phyloP scores from a whole-genome alignment of 1,140 invertebrate species.

The Cherax quadricarinatus region DNA sequence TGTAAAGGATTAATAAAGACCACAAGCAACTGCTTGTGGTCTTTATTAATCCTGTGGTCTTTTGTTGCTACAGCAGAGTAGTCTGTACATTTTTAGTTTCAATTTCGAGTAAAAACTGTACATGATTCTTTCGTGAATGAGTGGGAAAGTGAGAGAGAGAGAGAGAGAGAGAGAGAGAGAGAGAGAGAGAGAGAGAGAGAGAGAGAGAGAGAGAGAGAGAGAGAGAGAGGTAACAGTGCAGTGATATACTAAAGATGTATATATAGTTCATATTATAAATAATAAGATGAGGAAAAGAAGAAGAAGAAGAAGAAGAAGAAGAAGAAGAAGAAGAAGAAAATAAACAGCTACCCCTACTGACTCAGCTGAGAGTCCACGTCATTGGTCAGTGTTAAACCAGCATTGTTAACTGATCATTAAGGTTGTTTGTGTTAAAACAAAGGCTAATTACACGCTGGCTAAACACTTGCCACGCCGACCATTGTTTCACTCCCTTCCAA shows the following conservation, averaged over 20 bases:
- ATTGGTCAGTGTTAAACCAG: conserved; percentile 5
- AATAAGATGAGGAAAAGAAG: neutral
- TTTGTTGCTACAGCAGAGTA: too few species aligned
- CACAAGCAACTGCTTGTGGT: too few species aligned
- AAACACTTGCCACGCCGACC: conserved; percentile 40
- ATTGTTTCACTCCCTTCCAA: conserved; percentile 53
- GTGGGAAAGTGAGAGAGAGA: too few species aligned
- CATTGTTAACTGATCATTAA: conserved; percentile 57
- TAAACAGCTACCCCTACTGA: neutral
- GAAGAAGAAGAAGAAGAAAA: neutral
- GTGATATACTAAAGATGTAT: neutral
- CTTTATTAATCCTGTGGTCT: too few species aligned
- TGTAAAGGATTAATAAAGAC: too few species aligned
- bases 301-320: conserved; percentile 1
- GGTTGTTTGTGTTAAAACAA: conserved; percentile 56
- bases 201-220: neutral
- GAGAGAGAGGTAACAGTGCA: neutral
- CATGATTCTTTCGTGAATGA: too few species aligned
- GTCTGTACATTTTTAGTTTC: too few species aligned
- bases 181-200: too few species aligned
- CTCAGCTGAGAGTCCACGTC: neutral
- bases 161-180: too few species aligned
- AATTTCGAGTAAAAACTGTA: too few species aligned
- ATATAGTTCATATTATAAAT: too few species aligned
- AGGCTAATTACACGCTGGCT: conserved; percentile 59